A percentile compares a stretch with the other conserved stretches of the same genome.
phyloP scores from a whole-genome alignment of 2,888 invertebrate species.

The Sarcophaga carnaria region DNA sequence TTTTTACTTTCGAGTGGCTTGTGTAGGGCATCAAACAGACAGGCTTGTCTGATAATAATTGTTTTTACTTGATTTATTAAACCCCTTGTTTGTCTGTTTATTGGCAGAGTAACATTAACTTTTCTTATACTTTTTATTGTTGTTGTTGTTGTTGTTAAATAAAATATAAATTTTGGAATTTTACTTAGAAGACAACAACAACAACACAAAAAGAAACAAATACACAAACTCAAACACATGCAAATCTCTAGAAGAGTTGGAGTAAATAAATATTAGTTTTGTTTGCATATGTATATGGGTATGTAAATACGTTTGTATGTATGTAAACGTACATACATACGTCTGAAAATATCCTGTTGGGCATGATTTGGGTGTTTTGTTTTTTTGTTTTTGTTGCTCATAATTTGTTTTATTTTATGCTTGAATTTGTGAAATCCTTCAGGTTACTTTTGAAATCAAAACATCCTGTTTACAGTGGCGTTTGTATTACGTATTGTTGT shows the following conservation, averaged over 20 bases:
- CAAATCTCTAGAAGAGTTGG: neutral
- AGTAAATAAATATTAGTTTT: neutral
- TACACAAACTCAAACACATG: neutral
- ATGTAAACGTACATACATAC: no score
- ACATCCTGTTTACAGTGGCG: slow-evolving; percentile 18
- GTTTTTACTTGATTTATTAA: no score
- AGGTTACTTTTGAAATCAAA: slow-evolving; percentile 47
- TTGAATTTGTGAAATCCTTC: slow-evolving; percentile 15
- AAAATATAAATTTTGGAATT: no score
- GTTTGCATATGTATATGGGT: neutral
- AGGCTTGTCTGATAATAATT: no score
- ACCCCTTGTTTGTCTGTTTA: no score
- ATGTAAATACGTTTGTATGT: no score
- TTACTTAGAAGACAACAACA: no score
- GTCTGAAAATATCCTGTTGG: neutral
- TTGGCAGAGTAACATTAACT: no score
- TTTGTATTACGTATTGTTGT: neutral
- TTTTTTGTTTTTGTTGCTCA: neutral
- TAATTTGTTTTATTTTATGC: slow-evolving; percentile 20
- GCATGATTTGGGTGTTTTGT: neutral
- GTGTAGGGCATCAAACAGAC: no score
- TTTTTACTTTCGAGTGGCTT: no score
- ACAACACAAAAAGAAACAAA: neutral
- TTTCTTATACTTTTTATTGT: no score
- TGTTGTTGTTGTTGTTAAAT: no score